Base-by-base conservation (phyloP, 1,140 invertebrate species). In the Watersipora subatra region DNA sequence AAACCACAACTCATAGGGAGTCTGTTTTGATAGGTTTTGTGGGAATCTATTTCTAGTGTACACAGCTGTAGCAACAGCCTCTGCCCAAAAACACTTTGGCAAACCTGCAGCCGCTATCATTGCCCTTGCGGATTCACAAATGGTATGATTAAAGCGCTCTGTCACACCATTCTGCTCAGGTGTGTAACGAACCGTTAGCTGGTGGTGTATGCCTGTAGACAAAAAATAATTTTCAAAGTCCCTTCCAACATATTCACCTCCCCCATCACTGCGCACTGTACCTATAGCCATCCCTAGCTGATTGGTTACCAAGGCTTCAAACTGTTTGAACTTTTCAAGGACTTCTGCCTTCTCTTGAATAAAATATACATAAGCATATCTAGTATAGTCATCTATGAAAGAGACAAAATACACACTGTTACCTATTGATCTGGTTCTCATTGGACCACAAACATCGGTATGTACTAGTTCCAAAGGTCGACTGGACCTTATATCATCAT, bases 111-210 rank as follows among this genome's bases (percentile, higher is more conserved):
- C 73, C 22, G 29, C 64, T 66, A 84, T 28, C 70, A 81, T 67
- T 61, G 73, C 89, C 69, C 76, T 70, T 30, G 77, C 75, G 64
- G 68, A 74, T 73, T 84, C 81, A 69, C 79, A 74, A 1, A 77
- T 28, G 17, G 72, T 76, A 56, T 76, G 29, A 64, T 77, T 78
- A 71, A 81, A 78, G 30, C 81, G 69, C 67, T 84, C 82, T 24
- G 81, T 69, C 1, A 82, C 75, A 68, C 81, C 79, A 78, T 84
- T 84, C 70, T 76, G 70, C 67, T 84, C 76, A 62, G 82, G 81
- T 12, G 77, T 82, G 64, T 78, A 74, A 55, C 79, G 74, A 57
- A 80, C 73, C 7, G 77, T 81, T 57, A 73, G 77, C 63, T 83
- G 74, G 74, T 81, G 81, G n/a, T 65, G 69, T 64, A 84, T 83